Percentiles rank a stretch among this genome's conserved stretches.
phyloP scores from a whole-genome alignment of 1,140 invertebrate species.

The Eumaeus atala region DNA sequence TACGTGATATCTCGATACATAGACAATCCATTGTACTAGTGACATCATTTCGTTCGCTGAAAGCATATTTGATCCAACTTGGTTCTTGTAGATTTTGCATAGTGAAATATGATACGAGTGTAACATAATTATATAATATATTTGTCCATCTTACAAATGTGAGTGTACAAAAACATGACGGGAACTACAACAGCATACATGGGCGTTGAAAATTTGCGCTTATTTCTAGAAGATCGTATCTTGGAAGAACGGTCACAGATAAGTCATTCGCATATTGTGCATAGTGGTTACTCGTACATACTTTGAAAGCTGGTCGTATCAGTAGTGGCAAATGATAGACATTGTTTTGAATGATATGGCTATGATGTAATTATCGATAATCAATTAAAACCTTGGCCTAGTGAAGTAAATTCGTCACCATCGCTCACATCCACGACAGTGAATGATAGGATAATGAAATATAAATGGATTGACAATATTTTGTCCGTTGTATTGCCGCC shows the following conservation, averaged over 20 bases:
- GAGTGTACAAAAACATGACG: constrained; percentile 87
- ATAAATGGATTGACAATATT: constrained; percentile 96
- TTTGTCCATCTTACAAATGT: no score
- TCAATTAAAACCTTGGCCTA: constrained; percentile 88
- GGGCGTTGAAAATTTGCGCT: constrained; percentile 91
- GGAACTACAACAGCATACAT: constrained; percentile 95
- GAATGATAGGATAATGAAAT: no score
- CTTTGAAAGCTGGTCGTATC: constrained; percentile 86
- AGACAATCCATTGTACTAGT: no score
- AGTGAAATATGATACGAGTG: no score
- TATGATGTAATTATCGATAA: constrained; percentile 93
- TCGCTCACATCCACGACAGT: no score
- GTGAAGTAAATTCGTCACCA: constrained; percentile 96
- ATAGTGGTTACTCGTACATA: constrained; percentile 93
- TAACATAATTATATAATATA: no score
- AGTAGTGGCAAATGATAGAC: constrained; percentile 87
- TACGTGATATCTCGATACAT: no score
- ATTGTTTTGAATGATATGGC: constrained; percentile 92
- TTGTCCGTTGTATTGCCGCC: constrained; percentile 92
- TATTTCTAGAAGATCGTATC: constrained; percentile 92
- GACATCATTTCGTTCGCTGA: no score
- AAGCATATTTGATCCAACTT: no score
- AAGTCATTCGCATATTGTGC: constrained; percentile 89
- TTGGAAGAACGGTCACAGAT: constrained; percentile 91
- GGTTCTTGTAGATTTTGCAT: no score